Percentiles rank a stretch among this genome's conserved stretches.
Conservation (phyloP, 2,113 vertebrate genomes). For the Hippocampus barbouri region DNA sequence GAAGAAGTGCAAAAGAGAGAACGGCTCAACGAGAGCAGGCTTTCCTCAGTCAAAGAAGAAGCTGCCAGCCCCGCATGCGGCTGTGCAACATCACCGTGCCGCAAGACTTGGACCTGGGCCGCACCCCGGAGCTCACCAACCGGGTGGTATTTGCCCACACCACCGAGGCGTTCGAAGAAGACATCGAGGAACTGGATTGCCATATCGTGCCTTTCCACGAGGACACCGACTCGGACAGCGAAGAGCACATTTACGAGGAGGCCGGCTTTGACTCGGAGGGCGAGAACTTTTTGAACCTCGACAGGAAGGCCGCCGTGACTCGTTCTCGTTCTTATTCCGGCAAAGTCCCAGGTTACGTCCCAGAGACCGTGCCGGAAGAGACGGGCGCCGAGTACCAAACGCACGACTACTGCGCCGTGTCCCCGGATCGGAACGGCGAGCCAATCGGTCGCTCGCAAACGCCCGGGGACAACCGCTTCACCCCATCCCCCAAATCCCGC, state of each 20-base stretch:
- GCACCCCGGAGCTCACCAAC: constrained; percentile 74
- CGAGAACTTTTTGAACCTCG: constrained; percentile 76
- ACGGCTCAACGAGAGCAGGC: constrained; percentile 61
- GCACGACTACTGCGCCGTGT: constrained; percentile 70
- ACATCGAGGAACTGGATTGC: constrained; percentile 78
- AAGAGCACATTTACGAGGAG: constrained; percentile 77
- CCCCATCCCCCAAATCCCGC: constrained; percentile 78
- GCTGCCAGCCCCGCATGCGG: constrained; percentile 76
- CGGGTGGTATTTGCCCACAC: constrained; percentile 75
- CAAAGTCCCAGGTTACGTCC: constrained; percentile 87
- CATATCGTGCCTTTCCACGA: constrained; percentile 78
- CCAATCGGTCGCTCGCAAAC: constrained; percentile 61
- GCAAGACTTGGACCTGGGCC: constrained; percentile 64
- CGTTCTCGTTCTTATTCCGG: constrained; percentile 89
- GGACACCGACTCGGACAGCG: constrained; percentile 72
- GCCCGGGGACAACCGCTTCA: constrained; percentile 60
- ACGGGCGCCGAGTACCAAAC: constrained; percentile 76
- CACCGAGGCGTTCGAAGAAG: constrained; percentile 77
- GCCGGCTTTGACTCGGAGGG: constrained; percentile 73
- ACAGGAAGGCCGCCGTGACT: constrained; percentile 79
- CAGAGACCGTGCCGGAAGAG: constrained; percentile 95
- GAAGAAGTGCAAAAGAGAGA: constrained; percentile 65
- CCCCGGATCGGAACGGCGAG: constrained; percentile 64
- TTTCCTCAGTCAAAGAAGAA: constrained; percentile 56
- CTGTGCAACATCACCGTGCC: constrained; percentile 77